phyloP scores from a whole-genome alignment of 2,797 vertebrate species.

The Allobates femoralis region DNA sequence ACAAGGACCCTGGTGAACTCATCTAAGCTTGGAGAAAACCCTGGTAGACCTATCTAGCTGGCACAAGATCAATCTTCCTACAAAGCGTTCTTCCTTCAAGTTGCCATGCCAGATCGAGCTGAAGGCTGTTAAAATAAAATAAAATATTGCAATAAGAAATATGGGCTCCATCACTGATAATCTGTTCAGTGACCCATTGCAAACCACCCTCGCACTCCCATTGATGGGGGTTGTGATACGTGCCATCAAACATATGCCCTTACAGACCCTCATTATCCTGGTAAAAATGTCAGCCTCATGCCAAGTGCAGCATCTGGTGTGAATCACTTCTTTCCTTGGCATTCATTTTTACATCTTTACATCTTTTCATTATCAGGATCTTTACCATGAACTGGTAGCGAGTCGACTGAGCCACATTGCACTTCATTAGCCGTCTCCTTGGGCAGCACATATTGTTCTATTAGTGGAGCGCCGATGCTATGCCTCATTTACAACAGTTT shows the following conservation, averaged over 20 bases:
- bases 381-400: conserved; percentile 5
- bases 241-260: not conserved
- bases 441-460: conserved; percentile 45
- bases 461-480: conserved; percentile 39
- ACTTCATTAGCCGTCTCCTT: conserved; percentile 51
- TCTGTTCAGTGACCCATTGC: too few relatives aligned
- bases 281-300: not conserved
- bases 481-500: conserved; percentile 53
- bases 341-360: not conserved
- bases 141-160: too few relatives aligned
- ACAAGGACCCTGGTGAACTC: too few relatives aligned
- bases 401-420: conserved; percentile 19
- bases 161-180: not conserved
- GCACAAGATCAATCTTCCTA: too few relatives aligned
- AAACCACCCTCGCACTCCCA: too few relatives aligned
- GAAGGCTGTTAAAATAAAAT: too few relatives aligned
- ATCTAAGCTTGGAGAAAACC: too few relatives aligned
- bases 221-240: not conserved
- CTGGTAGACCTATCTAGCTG: too few relatives aligned
- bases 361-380: conserved; percentile 21
- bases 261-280: not conserved
- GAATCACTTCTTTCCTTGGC: not conserved
- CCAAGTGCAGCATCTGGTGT: not conserved
- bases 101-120: too few relatives aligned
- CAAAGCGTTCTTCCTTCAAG: too few relatives aligned